These are phyloP conservation scores for Scomber colias DNA, from an alignment of 2,113 vertebrate genomes.

Conservation along the genomic window DNA sequence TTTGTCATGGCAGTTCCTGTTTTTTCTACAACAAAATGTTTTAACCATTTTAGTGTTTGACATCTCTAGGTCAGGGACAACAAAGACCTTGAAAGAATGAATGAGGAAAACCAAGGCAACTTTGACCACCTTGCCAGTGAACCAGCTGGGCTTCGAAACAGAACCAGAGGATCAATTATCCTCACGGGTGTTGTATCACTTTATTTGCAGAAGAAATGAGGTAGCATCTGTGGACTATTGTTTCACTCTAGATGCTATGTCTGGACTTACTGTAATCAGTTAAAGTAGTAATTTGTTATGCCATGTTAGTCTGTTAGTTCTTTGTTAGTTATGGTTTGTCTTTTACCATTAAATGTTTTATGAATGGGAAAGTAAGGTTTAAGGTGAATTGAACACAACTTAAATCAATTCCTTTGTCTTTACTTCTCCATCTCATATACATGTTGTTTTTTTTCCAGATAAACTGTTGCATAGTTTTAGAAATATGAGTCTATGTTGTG, in stretches of 20 bases:
- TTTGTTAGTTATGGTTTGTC: not conserved
- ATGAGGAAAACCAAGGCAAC: not conserved
- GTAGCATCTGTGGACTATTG: too few relatives aligned
- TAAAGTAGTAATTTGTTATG: not conserved
- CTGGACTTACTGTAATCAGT: not conserved
- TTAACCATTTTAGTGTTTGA: not conserved
- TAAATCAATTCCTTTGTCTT: not conserved
- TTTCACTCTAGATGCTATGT: too few relatives aligned
- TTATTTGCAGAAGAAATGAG: too few relatives aligned
- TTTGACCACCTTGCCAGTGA: not conserved
- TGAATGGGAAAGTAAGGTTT: not conserved
- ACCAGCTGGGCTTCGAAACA: not conserved
- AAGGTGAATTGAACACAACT: not conserved
- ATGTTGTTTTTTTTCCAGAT: too few relatives aligned
- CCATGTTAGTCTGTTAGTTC: not conserved
- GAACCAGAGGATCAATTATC: not conserved
- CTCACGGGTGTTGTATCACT: too few relatives aligned
- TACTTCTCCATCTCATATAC: too few relatives aligned
- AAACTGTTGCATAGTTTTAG: too few relatives aligned
- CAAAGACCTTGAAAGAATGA: not conserved
- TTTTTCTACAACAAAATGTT: not conserved
- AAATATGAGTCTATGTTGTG: not conserved
- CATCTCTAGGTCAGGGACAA: not conserved
- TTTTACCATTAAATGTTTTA: not conserved
- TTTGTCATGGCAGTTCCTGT: not conserved